Conservation (phyloP, 1,140 invertebrate species). For the Drosophila sp. region DNA sequence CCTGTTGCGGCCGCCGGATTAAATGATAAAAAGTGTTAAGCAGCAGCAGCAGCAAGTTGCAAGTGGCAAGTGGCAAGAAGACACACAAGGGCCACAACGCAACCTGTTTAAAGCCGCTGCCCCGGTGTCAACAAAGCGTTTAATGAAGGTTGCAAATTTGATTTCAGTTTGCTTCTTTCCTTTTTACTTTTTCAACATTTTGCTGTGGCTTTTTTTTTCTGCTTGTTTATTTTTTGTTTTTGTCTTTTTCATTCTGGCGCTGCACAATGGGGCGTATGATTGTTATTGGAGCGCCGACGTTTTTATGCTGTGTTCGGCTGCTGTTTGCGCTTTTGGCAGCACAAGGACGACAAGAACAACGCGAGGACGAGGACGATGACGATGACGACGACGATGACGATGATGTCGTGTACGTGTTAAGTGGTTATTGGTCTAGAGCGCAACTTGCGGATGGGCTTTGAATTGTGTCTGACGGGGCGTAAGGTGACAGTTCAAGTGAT, state of each 20-base stretch:
- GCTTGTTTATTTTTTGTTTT: too few relatives aligned
- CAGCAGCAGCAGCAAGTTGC: slow-evolving; percentile 29
- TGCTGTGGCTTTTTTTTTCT: slow-evolving; percentile 1
- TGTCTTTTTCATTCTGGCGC: slow-evolving; percentile 15
- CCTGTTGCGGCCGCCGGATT: slow-evolving; percentile 52
- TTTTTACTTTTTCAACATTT: slow-evolving; percentile 4
- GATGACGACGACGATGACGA: slow-evolving; percentile 12
- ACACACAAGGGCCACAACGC: slow-evolving; percentile 21
- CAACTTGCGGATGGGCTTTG: slow-evolving; percentile 24
- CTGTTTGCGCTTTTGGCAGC: slow-evolving; percentile 51
- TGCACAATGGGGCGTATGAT: slow-evolving; percentile 71
- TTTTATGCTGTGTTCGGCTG: slow-evolving; percentile 27
- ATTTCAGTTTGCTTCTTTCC: slow-evolving; percentile 51
- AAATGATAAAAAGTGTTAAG: slow-evolving; percentile 65
- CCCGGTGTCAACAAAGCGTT: slow-evolving; percentile 55
- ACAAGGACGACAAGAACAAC: slow-evolving; percentile 14
- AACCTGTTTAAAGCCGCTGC: slow-evolving; percentile 51
- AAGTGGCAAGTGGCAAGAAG: not conserved
- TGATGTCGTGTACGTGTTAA: slow-evolving; percentile 60
- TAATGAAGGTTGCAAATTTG: slow-evolving; percentile 71
- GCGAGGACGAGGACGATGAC: slow-evolving; percentile 5
- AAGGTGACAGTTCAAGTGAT: slow-evolving; percentile 41
- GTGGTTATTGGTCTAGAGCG: slow-evolving; percentile 60
- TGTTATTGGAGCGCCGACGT: slow-evolving; percentile 56
- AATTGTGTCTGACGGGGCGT: slow-evolving; percentile 8